Evolutionary conservation across 2,113 vertebrate species (phyloP).

Genomic region (Parotia lawesii): DNA sequence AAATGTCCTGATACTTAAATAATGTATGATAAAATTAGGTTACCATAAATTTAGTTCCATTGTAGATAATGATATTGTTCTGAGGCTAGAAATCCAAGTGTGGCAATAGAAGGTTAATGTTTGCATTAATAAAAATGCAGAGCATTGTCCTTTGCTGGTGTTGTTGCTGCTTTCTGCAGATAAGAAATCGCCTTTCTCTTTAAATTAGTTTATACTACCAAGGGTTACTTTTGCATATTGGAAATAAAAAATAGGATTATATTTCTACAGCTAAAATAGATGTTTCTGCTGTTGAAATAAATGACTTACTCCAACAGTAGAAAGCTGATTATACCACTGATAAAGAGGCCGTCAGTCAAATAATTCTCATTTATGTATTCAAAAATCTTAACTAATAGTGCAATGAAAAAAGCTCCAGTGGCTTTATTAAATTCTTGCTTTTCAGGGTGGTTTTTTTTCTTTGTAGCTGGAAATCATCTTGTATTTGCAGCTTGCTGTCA

Average conservation of each 20-base stretch:
- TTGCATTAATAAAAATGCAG: slow-evolving; percentile 30
- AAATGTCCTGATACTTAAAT: neutral
- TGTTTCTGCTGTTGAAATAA: slow-evolving; percentile 43
- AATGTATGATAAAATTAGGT: neutral
- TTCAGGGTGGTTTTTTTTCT: neutral
- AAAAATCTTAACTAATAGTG: slow-evolving; percentile 59
- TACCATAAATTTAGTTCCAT: slow-evolving; percentile 22
- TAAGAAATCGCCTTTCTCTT: slow-evolving; percentile 42
- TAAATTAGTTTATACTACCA: neutral
- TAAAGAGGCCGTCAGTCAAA: slow-evolving; percentile 41
- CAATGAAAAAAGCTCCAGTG: slow-evolving; percentile 12
- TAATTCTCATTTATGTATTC: slow-evolving; percentile 58
- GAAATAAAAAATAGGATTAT: slow-evolving; percentile 63
- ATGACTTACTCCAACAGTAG: slow-evolving; percentile 36
- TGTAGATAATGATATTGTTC: neutral
- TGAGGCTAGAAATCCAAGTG: slow-evolving; percentile 5
- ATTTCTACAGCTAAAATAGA: slow-evolving; percentile 44
- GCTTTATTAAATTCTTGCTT: slow-evolving; percentile 48
- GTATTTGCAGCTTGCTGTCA: neutral
- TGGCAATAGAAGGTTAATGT: neutral
- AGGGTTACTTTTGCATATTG: slow-evolving; percentile 13
- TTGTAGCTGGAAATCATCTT: neutral
- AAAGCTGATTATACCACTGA: slow-evolving; percentile 21
- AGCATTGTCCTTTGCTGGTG: slow-evolving; percentile 13
- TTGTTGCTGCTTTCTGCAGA: slow-evolving; percentile 34